Conservation (phyloP, 2,113 vertebrate species). For the Rhabdomys dilectus region DNA sequence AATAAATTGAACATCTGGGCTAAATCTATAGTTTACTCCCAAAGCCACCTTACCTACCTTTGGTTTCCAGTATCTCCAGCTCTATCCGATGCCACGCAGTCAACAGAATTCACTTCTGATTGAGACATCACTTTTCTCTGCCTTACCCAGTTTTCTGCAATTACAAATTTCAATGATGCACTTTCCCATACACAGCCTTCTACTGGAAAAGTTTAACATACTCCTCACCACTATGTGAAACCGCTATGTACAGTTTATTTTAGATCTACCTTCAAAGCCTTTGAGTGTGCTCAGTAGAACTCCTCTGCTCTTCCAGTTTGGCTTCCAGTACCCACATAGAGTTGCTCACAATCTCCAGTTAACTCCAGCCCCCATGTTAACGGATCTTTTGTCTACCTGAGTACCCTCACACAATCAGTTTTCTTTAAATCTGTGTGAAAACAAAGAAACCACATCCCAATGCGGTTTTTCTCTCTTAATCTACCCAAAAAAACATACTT, state of each 20-base stretch:
- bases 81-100: not conserved
- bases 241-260: too few relatives aligned
- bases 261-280: not conserved
- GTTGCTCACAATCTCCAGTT: not conserved
- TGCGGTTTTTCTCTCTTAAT: not conserved
- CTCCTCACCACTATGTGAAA: not conserved
- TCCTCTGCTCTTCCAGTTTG: not conserved
- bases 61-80: conserved; percentile 48
- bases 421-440: not conserved
- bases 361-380: not conserved
- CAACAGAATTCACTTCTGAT: conserved; percentile 6
- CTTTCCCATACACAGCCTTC: not conserved
- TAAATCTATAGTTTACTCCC: not conserved
- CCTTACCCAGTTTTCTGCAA: not conserved
- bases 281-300: not conserved
- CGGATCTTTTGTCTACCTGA: not conserved
- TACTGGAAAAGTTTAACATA: not conserved
- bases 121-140: not conserved
- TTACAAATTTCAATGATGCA: not conserved
- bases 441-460: not conserved
- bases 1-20: not conserved
- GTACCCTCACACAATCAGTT: not conserved
- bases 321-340: not conserved
- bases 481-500: not conserved
- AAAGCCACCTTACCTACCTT: conserved; percentile 73